Evolutionary conservation across 1,140 invertebrate species (phyloP).

Genomic region (Leptinotarsa defecta): DNA sequence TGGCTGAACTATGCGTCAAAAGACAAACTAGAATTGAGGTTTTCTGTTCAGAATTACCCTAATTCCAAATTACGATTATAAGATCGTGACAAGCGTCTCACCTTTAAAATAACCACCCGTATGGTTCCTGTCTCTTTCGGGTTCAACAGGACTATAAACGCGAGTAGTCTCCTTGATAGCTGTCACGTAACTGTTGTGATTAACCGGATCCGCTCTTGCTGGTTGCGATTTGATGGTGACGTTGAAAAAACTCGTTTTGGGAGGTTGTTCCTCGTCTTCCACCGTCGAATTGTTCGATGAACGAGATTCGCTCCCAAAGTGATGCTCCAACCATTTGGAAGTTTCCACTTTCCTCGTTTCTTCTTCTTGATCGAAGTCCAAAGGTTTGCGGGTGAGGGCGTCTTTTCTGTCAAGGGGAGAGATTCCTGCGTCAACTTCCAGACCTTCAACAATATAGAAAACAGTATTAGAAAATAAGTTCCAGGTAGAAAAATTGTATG

Average conservation of each 20-base stretch:
- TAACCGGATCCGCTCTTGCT: constrained; percentile 47
- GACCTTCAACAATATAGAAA: constrained; percentile 39
- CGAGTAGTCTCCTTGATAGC: constrained; percentile 38
- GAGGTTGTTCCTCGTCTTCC: constrained; percentile 60
- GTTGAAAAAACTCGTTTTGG: constrained; percentile 74
- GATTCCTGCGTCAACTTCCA: constrained; percentile 45
- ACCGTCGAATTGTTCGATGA: constrained; percentile 70
- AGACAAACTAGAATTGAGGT: too few species aligned
- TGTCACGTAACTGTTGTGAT: constrained; percentile 39
- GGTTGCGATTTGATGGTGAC: constrained; percentile 76
- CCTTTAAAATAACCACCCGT: constrained; percentile 46
- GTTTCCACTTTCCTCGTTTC: constrained; percentile 87
- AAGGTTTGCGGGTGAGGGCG: constrained; percentile 75
- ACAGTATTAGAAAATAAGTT: background rate
- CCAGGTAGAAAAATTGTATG: background rate
- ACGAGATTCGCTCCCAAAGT: constrained; percentile 84
- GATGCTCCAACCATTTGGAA: constrained; percentile 85
- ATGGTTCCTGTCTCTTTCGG: constrained; percentile 43
- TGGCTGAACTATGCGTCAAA: too few species aligned
- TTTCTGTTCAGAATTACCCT: too few species aligned
- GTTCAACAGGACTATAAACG: constrained; percentile 47
- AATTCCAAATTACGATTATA: too few species aligned
- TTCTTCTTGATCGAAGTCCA: constrained; percentile 85
- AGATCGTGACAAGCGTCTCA: constrained; percentile 13
- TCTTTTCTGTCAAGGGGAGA: constrained; percentile 72